phyloP scores from a whole-genome alignment of 2,113 vertebrate genomes.

The Raja brachyura region DNA sequence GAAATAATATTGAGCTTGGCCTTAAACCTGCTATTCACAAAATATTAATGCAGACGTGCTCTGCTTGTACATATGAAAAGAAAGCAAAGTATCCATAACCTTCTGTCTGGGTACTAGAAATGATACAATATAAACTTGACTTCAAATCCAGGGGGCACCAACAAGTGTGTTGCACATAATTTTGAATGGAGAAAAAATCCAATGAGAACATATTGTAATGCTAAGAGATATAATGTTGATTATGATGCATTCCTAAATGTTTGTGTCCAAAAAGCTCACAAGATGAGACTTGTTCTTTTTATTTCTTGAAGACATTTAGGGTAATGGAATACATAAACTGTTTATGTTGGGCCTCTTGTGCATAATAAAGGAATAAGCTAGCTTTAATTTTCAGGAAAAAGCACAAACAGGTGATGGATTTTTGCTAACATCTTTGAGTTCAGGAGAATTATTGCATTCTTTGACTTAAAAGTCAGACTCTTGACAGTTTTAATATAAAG shows the following conservation, averaged over 20 bases:
- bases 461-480: no score
- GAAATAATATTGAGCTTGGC: no score
- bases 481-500: no score
- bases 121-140: not conserved
- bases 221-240: not conserved
- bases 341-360: not conserved
- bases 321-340: not conserved
- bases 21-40: no score
- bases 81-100: not conserved
- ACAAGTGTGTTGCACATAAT: not conserved
- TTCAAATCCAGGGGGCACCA: not conserved
- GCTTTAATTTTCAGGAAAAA: not conserved
- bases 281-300: not conserved
- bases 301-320: not conserved
- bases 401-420: not conserved
- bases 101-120: not conserved
- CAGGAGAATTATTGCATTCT: no score
- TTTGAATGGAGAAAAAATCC: not conserved
- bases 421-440: not conserved
- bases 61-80: not conserved
- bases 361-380: not conserved
- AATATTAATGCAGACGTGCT: not conserved
- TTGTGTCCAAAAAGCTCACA: not conserved
- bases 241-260: not conserved
- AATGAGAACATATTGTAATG: not conserved